Evolutionary conservation across 2,797 vertebrate species (phyloP).

Genomic region (Argentina silus): DNA sequence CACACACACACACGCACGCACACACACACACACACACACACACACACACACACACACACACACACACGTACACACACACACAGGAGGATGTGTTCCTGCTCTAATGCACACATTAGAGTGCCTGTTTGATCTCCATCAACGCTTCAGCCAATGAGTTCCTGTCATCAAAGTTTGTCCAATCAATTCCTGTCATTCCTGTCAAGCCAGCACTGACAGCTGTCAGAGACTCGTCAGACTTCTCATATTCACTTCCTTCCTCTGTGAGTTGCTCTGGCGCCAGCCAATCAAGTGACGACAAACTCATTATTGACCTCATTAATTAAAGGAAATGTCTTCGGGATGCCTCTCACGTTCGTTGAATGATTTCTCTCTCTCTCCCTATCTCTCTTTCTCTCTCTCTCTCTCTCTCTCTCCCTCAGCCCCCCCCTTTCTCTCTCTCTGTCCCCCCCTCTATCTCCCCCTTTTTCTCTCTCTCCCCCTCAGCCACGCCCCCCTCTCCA

Average conservation of each 20-base stretch:
- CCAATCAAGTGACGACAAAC: constrained; percentile 6
- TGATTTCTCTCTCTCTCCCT: not conserved
- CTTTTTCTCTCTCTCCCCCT: not conserved
- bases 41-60: not conserved
- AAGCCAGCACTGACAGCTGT: constrained; percentile 14
- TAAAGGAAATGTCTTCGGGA: not conserved
- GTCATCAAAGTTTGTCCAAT: not conserved
- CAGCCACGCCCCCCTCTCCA: not conserved
- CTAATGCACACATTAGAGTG: not conserved
- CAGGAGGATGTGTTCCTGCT: not conserved
- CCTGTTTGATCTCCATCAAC: not conserved
- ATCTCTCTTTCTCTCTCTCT: not conserved
- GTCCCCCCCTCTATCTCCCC: not conserved
- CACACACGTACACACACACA: not conserved
- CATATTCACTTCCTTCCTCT: not conserved
- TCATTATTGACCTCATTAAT: constrained; percentile 2
- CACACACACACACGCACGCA: too few relatives aligned
- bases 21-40: too few relatives aligned
- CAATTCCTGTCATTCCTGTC: not conserved
- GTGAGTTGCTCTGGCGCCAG: not conserved
- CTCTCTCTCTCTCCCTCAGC: not conserved
- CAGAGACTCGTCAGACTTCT: not conserved
- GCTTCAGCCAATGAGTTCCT: not conserved
- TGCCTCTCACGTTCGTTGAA: not conserved
- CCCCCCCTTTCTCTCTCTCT: not conserved